Base-by-base conservation (phyloP, 2,113 vertebrate genomes). In the Speoplatyrhinus poulsoni region DNA sequence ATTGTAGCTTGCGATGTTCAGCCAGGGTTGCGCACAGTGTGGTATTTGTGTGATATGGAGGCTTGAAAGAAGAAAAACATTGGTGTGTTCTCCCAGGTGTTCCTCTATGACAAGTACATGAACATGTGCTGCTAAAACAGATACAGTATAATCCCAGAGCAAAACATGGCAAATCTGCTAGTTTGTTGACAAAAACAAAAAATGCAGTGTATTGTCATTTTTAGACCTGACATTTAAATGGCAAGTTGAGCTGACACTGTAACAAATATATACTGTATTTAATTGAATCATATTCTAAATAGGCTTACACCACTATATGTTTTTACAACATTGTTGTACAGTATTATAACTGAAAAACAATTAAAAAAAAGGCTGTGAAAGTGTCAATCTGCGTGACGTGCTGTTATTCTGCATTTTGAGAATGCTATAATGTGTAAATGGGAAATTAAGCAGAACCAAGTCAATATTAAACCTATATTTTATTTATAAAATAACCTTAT, bases 31-130 rank as follows among this genome's bases (percentile, higher is more conserved):
- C 80, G 77, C 63, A 70, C 67, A 67, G 56, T 55, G 32, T 13
- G 58, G 60, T 63, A 65, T 82, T 47, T 75, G 68, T 79, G 68
- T 61, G 68, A 82, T 75, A 82, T 60, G 75, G 75, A 85, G 70
- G 67, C 70, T 73, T 73, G 80, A 81, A 83, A 72, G 60, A 65
- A 13, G 19, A 72, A 66, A 80, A 83, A 59, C 72, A 77, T 70
- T 59, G 48, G 69, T 57, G 62, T 59, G 9, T 32, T 79, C 68
- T 69, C 52, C 70, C 47, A 68, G 56, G 70, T 75, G 70, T 69
- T 73, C 55, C 61, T 80, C 62, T 66, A 50, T 70, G 66, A 81
- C 73, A 85, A 82, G 75, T 46, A 54, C 57, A 69, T n/a, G 54
- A 19, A 16, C 1, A 75, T 60, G 61, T 16, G 60, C 81, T 69